A percentile compares a stretch with the other conserved stretches of the same genome.
These are phyloP conservation scores for Pteropus alecto DNA, from an alignment of 2,113 vertebrate species.

Conservation along the genomic window DNA sequence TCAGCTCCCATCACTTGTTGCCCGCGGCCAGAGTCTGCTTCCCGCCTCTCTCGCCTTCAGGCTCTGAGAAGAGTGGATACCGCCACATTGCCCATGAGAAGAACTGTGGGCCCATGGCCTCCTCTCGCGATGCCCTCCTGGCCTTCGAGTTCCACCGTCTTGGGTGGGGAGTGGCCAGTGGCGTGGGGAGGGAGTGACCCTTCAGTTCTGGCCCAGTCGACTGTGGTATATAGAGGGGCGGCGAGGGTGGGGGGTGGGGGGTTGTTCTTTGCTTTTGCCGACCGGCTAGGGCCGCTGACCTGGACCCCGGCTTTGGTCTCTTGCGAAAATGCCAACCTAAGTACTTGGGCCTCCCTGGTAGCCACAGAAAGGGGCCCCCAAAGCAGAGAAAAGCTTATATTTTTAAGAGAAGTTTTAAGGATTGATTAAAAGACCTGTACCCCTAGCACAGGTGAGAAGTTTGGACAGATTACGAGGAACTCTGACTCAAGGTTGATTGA, in stretches of 20 bases:
- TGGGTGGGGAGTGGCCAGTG: not conserved
- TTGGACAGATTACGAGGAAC: not conserved
- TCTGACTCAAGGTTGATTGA: not conserved
- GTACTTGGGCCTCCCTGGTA: not conserved
- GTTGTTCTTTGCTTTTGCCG: conserved; percentile 29
- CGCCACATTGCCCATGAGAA: not conserved
- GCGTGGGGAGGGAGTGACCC: not conserved
- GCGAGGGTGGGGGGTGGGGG: not conserved
- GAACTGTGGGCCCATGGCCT: not conserved
- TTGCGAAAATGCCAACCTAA: not conserved
- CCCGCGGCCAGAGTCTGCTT: not conserved
- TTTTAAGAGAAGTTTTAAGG: conserved; percentile 18
- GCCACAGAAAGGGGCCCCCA: not conserved
- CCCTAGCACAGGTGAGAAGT: not conserved
- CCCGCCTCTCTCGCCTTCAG: not conserved
- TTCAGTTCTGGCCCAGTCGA: not conserved
- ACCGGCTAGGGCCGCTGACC: not conserved
- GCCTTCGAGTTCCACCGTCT: no score
- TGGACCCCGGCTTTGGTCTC: not conserved
- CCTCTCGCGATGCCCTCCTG: not conserved
- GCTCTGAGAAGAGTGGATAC: not conserved
- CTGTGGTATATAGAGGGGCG: not conserved
- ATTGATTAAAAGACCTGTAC: not conserved
- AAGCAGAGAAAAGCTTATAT: not conserved
- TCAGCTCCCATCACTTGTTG: conserved; percentile 53